Percentiles rank a stretch among this genome's conserved stretches.
These are phyloP conservation scores for Progne subis DNA, from an alignment of 2,113 vertebrate genomes.

Conservation along the genomic window DNA sequence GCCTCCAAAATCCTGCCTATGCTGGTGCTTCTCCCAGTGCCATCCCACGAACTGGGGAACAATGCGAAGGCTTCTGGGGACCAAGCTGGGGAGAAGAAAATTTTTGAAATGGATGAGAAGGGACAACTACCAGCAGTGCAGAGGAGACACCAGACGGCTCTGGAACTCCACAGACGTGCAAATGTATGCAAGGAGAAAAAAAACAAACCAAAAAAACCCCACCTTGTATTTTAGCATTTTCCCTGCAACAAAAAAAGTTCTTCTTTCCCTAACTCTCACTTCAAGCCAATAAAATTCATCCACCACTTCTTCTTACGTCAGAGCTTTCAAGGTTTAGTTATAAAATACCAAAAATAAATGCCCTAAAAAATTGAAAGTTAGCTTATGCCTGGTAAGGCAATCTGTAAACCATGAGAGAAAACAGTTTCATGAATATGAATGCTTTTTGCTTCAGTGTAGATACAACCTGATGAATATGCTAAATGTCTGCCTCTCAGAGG, in stretches of 20 bases:
- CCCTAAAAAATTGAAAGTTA: background rate
- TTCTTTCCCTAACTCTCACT: background rate
- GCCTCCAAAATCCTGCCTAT: rapidly evolving
- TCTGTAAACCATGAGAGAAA: background rate
- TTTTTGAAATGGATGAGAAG: background rate
- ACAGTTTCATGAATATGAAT: background rate
- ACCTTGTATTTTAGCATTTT: background rate
- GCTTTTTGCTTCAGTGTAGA: background rate
- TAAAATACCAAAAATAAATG: background rate
- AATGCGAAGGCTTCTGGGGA: background rate
- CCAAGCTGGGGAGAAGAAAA: background rate
- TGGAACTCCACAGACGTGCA: background rate
- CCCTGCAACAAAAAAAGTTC: background rate
- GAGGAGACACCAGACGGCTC: background rate
- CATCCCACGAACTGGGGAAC: background rate
- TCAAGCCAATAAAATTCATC: background rate
- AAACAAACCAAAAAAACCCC: too few relatives aligned
- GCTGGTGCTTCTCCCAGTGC: background rate
- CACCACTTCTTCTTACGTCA: background rate
- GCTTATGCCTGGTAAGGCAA: background rate
- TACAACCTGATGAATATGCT: background rate
- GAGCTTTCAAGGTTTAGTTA: background rate
- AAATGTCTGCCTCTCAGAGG: background rate
- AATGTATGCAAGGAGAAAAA: background rate
- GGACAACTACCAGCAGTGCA: background rate